These are phyloP conservation scores for Suncus etruscus DNA, from an alignment of 2,113 vertebrate species.

Conservation along the genomic window DNA sequence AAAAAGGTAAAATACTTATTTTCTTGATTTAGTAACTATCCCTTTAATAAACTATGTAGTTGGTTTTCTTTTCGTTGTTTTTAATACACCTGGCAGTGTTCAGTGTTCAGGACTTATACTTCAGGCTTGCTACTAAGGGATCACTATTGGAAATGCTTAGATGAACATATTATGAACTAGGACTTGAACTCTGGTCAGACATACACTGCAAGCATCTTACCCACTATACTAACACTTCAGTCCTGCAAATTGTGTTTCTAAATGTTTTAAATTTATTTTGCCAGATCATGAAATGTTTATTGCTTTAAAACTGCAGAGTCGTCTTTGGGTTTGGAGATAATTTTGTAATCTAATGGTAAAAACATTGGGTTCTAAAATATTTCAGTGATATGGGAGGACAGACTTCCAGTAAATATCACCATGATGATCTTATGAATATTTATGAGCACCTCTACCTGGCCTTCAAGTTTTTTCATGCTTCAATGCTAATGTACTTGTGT, in stretches of 20 bases:
- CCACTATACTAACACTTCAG: no score
- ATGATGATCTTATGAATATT: conserved; percentile 62
- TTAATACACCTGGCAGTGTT: no score
- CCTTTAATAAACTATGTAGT: not conserved
- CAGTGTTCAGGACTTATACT: no score
- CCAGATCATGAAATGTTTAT: not conserved
- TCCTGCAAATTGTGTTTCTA: no score
- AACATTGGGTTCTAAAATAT: conserved; percentile 46
- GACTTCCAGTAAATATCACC: conserved; percentile 24
- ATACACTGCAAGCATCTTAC: no score
- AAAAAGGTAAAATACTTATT: not conserved
- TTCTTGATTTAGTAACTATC: not conserved
- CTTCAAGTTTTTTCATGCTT: conserved; percentile 24
- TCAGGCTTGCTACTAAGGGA: no score
- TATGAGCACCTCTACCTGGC: conserved; percentile 53
- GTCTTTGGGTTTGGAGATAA: not conserved
- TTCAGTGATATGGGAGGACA: conserved; percentile 45
- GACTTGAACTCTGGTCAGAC: no score
- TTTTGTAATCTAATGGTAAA: conserved; percentile 46
- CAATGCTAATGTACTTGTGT: conserved; percentile 20
- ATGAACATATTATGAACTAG: no score
- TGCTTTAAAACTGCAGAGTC: not conserved
- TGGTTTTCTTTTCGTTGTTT: no score
- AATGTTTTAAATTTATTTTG: conserved; percentile 46
- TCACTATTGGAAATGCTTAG: no score